A percentile compares a stretch with the other conserved stretches of the same genome.
Evolutionary conservation across 2,888 invertebrate genomes (phyloP).

Genomic region (Ochropleura leucogaster): DNA sequence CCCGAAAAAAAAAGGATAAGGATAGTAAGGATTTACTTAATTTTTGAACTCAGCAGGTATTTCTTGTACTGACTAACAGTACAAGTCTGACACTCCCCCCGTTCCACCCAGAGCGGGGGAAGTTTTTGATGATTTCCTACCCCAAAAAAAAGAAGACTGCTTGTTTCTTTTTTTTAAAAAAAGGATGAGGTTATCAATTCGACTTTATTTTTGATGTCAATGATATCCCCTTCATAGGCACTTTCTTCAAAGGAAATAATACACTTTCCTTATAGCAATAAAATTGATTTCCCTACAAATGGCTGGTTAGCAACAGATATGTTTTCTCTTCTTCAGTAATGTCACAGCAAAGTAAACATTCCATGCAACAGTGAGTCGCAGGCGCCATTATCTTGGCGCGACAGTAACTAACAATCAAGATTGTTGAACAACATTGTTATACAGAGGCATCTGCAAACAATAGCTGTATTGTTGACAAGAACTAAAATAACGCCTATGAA

Average conservation of each 20-base stretch:
- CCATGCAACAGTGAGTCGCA: conserved; percentile 30
- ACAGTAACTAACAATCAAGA: conserved; percentile 58
- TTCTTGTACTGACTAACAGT: too few relatives aligned
- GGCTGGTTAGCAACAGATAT: conserved; percentile 15
- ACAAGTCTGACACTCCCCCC: too few relatives aligned
- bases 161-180: conserved; percentile 70
- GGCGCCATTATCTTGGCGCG: conserved; percentile 49
- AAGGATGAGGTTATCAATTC: conserved; percentile 15
- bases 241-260: conserved; percentile 37
- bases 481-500: conserved; percentile 61
- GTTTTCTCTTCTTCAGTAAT: conserved; percentile 28
- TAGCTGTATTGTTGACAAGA: conserved; percentile 62
- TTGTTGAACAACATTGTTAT: conserved; percentile 64
- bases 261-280: conserved; percentile 36
- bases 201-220: conserved; percentile 55
- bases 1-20: too few relatives aligned
- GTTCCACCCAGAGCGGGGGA: too few relatives aligned
- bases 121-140: too few relatives aligned
- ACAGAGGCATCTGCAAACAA: conserved; percentile 66
- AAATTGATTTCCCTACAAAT: conserved; percentile 33
- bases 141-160: conserved; percentile 27
- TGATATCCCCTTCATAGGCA: conserved; percentile 57
- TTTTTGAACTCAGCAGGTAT: too few relatives aligned
- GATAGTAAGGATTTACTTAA: too few relatives aligned
- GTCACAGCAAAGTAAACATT: conserved; percentile 28